Evolutionary conservation across 2,797 vertebrate genomes (phyloP), one percentile per base, ranked within the genome.

Genomic region (Sparidentex hasta): DNA sequence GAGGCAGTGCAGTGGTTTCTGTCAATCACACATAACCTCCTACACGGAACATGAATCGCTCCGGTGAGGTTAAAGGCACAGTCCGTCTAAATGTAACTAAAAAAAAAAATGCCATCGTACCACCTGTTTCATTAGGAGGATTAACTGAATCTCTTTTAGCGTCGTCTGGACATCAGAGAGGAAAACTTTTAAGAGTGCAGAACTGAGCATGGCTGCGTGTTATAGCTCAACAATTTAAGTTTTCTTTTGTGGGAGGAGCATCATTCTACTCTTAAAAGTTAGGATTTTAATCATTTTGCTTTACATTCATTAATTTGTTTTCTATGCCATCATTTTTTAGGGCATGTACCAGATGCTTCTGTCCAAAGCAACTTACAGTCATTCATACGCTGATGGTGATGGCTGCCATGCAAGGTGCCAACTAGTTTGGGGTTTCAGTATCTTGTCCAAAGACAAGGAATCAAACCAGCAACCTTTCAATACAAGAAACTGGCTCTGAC

Each of bases 21-120:
- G 23, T 77, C 64, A 38, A 82, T 90, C 80, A 83, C 86, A 83
- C 84, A n/a, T 65, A 71, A 70, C 67, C 83, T 89, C 87, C 87
- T 44, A 82, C 83, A 80, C 72, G 63, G 54, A 62, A 46, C 4
- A 23, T 75, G 70, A 43, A 62, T 20, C 33, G 8, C 33, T 70
- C 25, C 67, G 57, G 54, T 33, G n/a, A 54, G 18, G 75, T 44
- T 73, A 51, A 74, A 75, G 51, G n/a, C 20, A 54, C 47, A 56
- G 4, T 1, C 7, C 44, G 5, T 44, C 43, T 44, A 44, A 21
- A 47, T 46, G n/a, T 5, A 44, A 65, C 65, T 27, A 71, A 27
- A 71, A 27, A 71, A 27, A 16, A 48, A 38, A 29, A 33, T 33
- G 33, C 63, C 21, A 50, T 3, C 44, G 12, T 3, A 9, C 9